Conservation (phyloP, 2,888 invertebrate genomes). For the Cheilosia scutellata region DNA sequence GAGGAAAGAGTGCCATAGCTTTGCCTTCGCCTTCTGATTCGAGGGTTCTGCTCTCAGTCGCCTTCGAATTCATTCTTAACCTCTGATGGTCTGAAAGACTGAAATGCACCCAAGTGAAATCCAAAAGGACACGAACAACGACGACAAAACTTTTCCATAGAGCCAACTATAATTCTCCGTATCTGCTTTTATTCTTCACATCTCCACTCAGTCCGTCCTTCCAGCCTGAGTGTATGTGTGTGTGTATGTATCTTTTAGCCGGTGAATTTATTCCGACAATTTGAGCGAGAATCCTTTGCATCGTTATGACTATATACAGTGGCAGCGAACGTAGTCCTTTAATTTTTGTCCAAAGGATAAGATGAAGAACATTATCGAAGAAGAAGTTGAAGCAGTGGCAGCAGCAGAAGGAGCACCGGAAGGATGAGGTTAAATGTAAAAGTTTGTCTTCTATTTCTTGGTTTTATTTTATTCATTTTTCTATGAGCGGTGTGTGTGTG, state of each 20-base stretch:
- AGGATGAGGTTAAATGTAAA: conserved; percentile 76
- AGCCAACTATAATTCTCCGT: conserved; percentile 29
- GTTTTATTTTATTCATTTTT: conserved; percentile 63
- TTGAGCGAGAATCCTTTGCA: conserved; percentile 69
- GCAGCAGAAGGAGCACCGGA: conserved; percentile 63
- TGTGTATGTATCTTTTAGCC: conserved; percentile 34
- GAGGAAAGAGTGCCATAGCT: conserved; percentile 10
- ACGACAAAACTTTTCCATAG: conserved; percentile 64
- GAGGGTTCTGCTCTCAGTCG: conserved; percentile 18
- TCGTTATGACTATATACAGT: conserved; percentile 39
- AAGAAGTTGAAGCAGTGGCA: conserved; percentile 30
- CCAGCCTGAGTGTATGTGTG: not conserved
- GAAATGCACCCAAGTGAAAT: conserved; percentile 65
- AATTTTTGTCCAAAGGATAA: conserved; percentile 68
- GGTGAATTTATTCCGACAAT: conserved; percentile 73
- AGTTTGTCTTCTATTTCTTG: conserved; percentile 71
- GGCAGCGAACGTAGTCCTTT: conserved; percentile 39
- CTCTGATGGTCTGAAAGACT: conserved; percentile 59
- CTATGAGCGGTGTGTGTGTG: conserved; percentile 11
- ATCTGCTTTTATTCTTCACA: conserved; percentile 28
- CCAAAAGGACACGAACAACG: conserved; percentile 32
- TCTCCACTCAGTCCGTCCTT: not conserved
- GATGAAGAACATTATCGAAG: conserved; percentile 65
- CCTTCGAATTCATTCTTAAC: conserved; percentile 59
- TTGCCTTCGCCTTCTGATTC: conserved; percentile 50